Base-by-base conservation (phyloP, 2,113 vertebrate genomes). In the Mugil cephalus region DNA sequence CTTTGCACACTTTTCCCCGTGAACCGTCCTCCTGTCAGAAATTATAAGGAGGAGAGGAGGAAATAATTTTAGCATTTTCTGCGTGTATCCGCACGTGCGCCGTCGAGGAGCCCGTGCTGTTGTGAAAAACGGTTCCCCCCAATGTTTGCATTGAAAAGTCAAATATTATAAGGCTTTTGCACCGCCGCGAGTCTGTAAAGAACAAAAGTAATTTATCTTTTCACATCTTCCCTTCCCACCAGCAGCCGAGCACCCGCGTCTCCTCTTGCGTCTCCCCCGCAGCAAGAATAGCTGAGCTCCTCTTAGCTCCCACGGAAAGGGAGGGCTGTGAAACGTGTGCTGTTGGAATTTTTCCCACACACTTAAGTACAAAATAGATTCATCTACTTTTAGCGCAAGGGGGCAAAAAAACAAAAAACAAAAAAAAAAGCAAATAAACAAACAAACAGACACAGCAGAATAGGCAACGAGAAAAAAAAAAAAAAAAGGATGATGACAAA, bases 211-310 rank as follows among this genome's bases (percentile, higher is more conserved):
- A 66, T 82, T 83, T 83, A 84, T 88, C 86, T 77, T 69, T 65
- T 77, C 64, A 54, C 80, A 87, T 83, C 79, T 67, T 70, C 61
- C 56, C 42, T 56, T 69, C 76, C 65, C 71, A 81, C 77, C 85
- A 70, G 60, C 83, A 85, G 82, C 74, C 65, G 56, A 83, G 79
- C 73, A 69, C 65, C 67, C 19, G 53, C 69, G 11, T 71, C 74
- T 77, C 64, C 68, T 43, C 88, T 79, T 14, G 39, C 81, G 18
- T 84, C 76, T 85, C 74, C 79, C 84, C 81, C 52, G 64, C 82
- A 88, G 89, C 84, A 78, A 84, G 88, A 86, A 87, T 70, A 84
- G 86, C 86, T 68, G 24, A 70, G 64, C 84, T 83, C 72, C 75
- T 86, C 75, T 83, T 67, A 74, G 76, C 74, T 75, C 46, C 50